phyloP scores from a whole-genome alignment of 2,888 invertebrate species.

The Parnassius glacialis region DNA sequence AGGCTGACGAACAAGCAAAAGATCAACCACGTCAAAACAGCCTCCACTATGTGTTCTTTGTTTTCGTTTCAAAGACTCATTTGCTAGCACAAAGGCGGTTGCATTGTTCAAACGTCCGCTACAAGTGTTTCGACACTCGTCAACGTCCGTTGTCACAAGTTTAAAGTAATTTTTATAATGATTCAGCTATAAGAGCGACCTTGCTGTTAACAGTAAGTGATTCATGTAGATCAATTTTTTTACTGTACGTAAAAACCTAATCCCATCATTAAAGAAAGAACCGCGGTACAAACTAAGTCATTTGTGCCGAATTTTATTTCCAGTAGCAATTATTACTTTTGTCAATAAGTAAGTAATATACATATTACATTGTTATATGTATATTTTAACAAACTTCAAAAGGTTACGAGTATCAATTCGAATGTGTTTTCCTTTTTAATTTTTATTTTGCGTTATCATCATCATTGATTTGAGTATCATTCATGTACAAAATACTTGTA shows the following conservation, averaged over 20 bases:
- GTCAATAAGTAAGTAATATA: too few species aligned
- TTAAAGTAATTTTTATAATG: slow-evolving; percentile 51
- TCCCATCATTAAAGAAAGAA: not conserved
- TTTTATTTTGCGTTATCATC: too few species aligned
- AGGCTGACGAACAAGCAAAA: slow-evolving; percentile 60
- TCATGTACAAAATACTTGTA: too few species aligned
- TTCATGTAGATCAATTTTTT: slow-evolving; percentile 22
- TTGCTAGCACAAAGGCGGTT: slow-evolving; percentile 53
- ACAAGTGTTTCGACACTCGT: slow-evolving; percentile 71
- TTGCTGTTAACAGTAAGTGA: slow-evolving; percentile 36
- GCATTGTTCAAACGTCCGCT: slow-evolving; percentile 60
- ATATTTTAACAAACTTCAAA: too few species aligned
- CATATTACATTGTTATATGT: too few species aligned
- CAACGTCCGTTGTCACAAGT: slow-evolving; percentile 63
- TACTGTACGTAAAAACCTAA: not conserved
- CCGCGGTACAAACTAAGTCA: too few species aligned
- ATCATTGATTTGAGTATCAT: too few species aligned
- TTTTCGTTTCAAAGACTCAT: slow-evolving; percentile 62
- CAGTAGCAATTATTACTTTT: too few species aligned
- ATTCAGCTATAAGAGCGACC: slow-evolving; percentile 31
- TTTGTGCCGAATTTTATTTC: too few species aligned
- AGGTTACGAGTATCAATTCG: too few species aligned
- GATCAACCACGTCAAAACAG: slow-evolving; percentile 63
- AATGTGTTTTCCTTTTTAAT: too few species aligned
- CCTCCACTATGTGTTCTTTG: slow-evolving; percentile 61